Evolutionary conservation across 2,797 vertebrate genomes (phyloP).

Genomic region (Tympanoctomys barrerae): DNA sequence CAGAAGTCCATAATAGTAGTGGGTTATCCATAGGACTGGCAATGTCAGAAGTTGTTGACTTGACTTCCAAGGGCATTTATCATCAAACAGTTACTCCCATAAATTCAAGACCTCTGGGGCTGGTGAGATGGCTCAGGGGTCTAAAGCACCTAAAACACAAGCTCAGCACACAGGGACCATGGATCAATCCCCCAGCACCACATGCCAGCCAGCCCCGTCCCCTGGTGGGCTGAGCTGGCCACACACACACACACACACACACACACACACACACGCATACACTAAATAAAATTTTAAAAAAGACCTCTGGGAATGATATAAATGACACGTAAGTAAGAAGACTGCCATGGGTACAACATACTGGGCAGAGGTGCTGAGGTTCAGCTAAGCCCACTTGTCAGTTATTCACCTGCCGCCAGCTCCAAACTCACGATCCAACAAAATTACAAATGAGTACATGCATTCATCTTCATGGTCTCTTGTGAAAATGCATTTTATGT

Average conservation of each 20-base stretch:
- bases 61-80: neutral
- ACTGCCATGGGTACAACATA: neutral
- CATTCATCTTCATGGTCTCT: neutral
- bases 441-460: neutral
- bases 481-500: conserved; percentile 1
- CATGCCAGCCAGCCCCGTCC: no score
- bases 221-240: no score
- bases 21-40: no score
- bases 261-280: no score
- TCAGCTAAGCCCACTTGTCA: neutral
- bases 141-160: no score
- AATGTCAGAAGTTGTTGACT: no score
- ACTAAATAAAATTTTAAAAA: no score
- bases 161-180: no score
- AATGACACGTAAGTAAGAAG: neutral
- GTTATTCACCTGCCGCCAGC: neutral
- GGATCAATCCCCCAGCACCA: no score
- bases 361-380: neutral
- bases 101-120: neutral
- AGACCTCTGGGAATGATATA: neutral
- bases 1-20: no score
- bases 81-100: neutral
- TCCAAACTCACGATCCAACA: neutral
- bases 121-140: no score
- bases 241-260: no score